These are phyloP conservation scores for Periophthalmodon schlosseri DNA, from an alignment of 2,113 vertebrate genomes.

Conservation along the genomic window DNA sequence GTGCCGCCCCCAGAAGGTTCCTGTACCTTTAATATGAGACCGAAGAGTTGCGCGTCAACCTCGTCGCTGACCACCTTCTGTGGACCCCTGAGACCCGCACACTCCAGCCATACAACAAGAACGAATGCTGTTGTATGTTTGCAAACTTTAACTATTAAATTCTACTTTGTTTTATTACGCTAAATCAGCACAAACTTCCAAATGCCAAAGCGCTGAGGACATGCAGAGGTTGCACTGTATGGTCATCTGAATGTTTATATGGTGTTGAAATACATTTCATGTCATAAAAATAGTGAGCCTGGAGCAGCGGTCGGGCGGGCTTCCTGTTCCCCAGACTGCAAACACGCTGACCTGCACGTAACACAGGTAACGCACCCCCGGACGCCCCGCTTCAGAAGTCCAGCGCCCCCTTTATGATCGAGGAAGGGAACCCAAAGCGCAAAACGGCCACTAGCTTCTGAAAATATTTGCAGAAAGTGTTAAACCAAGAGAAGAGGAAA, in stretches of 20 bases:
- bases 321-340: conserved; percentile 3
- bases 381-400: background rate
- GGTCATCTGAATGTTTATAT: conserved; percentile 2
- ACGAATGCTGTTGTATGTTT: background rate
- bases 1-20: no score
- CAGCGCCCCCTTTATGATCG: background rate
- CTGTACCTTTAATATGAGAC: background rate
- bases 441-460: background rate
- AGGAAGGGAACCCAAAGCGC: background rate
- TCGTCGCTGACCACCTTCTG: background rate
- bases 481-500: conserved; percentile 8
- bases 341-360: background rate
- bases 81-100: background rate
- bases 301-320: background rate
- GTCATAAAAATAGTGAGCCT: conserved; percentile 2
- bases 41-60: no score
- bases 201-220: background rate
- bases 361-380: background rate
- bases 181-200: background rate
- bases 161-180: background rate
- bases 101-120: no score
- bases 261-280: background rate
- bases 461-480: conserved; percentile 10
- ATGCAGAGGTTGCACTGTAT: background rate
- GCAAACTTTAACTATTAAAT: background rate